Evolutionary conservation across 2,797 vertebrate species (phyloP).

Genomic region (Thunnus albacares): DNA sequence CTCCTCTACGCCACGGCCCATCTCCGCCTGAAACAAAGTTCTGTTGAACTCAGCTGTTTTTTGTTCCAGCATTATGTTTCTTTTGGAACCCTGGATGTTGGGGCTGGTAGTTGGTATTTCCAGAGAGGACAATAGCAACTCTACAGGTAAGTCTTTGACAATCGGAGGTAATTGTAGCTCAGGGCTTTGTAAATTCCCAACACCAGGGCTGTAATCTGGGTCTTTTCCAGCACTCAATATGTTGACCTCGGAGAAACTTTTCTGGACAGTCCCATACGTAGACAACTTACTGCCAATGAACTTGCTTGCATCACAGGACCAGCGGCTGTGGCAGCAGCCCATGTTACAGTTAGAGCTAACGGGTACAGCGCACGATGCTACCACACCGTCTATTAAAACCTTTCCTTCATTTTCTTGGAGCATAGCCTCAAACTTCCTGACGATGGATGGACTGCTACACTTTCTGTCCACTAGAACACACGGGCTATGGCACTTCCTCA

Average conservation of each 20-base stretch:
- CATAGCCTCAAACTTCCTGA: conserved; percentile 84
- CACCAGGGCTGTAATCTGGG: conserved; percentile 56
- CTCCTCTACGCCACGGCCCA: conserved; percentile 78
- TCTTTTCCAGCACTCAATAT: conserved; percentile 81
- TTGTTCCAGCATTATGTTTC: conserved; percentile 91
- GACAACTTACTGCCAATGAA: conserved; percentile 80
- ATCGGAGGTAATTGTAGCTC: conserved; percentile 56
- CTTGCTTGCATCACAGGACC: conserved; percentile 87
- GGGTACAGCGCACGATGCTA: conserved; percentile 73
- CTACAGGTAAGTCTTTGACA: conserved; percentile 69
- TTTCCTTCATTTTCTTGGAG: conserved; percentile 87
- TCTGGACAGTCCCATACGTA: conserved; percentile 84
- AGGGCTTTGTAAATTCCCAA: conserved; percentile 54
- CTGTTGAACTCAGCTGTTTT: conserved; percentile 97
- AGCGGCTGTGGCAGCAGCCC: conserved; percentile 88
- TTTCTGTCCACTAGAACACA: conserved; percentile 77
- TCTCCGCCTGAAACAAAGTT: conserved; percentile 93
- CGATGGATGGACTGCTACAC: conserved; percentile 82
- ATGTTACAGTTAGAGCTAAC: conserved; percentile 80
- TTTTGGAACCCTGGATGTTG: conserved; percentile 75
- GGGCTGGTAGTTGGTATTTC: conserved; percentile 63
- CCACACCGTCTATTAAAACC: conserved; percentile 75
- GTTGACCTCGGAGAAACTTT: conserved; percentile 89
- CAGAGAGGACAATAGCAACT: conserved; percentile 71
- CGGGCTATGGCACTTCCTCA: conserved; percentile 80